These are phyloP conservation scores for Ceyx cyanopectus DNA, from an alignment of 2,113 vertebrate genomes.

Conservation along the genomic window DNA sequence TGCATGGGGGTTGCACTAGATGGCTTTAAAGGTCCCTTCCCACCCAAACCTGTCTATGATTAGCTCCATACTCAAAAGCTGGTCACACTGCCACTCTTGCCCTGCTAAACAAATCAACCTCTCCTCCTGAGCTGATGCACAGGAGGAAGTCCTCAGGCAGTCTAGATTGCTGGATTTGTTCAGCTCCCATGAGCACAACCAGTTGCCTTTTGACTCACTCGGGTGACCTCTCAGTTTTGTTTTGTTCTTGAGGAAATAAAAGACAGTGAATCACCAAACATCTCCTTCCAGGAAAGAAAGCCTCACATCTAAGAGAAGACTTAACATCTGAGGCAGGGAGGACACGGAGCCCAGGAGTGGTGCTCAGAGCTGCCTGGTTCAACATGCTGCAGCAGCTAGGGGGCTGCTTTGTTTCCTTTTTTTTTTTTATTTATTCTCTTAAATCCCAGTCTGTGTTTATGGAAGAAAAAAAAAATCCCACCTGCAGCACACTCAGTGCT, in stretches of 20 bases:
- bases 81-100: accelerated
- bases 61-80: not conserved
- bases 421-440: not conserved
- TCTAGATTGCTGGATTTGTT: not conserved
- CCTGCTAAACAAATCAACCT: not conserved
- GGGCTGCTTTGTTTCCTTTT: accelerated
- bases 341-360: accelerated
- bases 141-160: not conserved
- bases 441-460: not conserved
- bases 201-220: not conserved
- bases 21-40: not conserved
- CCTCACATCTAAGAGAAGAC: not conserved
- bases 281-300: not conserved
- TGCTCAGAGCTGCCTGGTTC: not conserved
- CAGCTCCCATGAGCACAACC: not conserved
- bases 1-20: no score
- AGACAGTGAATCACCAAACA: not conserved
- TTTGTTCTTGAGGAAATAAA: not conserved
- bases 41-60: not conserved
- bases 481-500: accelerated
- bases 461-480: not conserved
- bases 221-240: accelerated
- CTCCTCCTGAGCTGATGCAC: not conserved
- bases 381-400: not conserved
- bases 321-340: not conserved